These are phyloP conservation scores for Drosophila gunungcola DNA, from an alignment of 1,140 invertebrate genomes.

Conservation along the genomic window DNA sequence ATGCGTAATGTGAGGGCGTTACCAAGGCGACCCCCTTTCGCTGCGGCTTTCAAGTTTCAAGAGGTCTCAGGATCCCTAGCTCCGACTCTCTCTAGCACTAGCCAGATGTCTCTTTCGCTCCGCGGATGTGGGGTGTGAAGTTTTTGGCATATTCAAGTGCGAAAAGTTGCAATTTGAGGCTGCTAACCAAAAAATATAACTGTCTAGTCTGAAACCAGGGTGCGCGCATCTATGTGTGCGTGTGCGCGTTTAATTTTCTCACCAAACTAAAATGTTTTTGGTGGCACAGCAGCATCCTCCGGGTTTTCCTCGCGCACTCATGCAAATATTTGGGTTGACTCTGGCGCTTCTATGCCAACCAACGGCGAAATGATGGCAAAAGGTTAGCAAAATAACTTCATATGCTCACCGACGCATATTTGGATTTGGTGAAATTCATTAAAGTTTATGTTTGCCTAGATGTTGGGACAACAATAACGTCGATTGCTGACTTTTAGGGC, in stretches of 20 bases:
- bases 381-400: slow-evolving; percentile 83
- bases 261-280: slow-evolving; percentile 79
- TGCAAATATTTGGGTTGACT: slow-evolving; percentile 75
- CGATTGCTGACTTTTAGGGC: slow-evolving; percentile 69
- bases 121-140: slow-evolving; percentile 50
- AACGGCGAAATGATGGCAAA: slow-evolving; percentile 63
- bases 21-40: slow-evolving; percentile 37
- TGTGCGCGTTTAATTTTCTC: slow-evolving; percentile 77
- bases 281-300: slow-evolving; percentile 24
- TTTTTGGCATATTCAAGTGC: slow-evolving; percentile 64
- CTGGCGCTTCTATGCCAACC: slow-evolving; percentile 53
- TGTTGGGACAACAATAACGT: slow-evolving; percentile 53
- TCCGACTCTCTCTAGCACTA: not conserved
- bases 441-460: slow-evolving; percentile 80
- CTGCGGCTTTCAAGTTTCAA: slow-evolving; percentile 73
- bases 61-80: slow-evolving; percentile 52
- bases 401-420: slow-evolving; percentile 60
- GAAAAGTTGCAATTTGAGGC: slow-evolving; percentile 75
- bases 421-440: slow-evolving; percentile 81
- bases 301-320: slow-evolving; percentile 62
- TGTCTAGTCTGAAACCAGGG: slow-evolving; percentile 46
- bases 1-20: slow-evolving; percentile 80
- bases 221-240: slow-evolving; percentile 33
- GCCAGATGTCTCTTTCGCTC: not conserved
- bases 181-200: slow-evolving; percentile 69